Evolutionary conservation across 2,888 invertebrate species (phyloP).

Genomic region (Hyles lineata): DNA sequence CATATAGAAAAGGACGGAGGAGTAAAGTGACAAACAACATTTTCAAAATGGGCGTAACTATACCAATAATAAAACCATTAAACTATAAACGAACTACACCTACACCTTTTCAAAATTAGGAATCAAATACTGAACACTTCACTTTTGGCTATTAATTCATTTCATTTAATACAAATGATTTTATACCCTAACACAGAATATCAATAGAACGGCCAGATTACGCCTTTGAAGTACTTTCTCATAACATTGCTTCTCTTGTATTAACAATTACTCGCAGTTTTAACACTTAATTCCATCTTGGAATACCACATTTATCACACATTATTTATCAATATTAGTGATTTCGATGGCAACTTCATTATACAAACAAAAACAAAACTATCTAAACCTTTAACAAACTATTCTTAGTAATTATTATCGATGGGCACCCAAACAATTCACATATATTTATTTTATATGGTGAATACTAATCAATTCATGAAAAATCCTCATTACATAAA

Average conservation of each 20-base stretch:
- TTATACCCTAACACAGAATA: background rate
- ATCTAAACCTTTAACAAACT: constrained; percentile 13
- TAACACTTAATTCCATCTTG: constrained; percentile 9
- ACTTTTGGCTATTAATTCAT: constrained; percentile 62
- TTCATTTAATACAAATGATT: constrained; percentile 27
- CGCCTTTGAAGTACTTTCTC: background rate
- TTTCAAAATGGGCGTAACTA: constrained; percentile 7
- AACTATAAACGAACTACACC: constrained; percentile 31
- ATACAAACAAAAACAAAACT: constrained; percentile 8
- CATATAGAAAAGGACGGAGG: constrained; percentile 49
- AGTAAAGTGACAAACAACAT: constrained; percentile 33
- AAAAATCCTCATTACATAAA: background rate
- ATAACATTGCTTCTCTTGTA: background rate
- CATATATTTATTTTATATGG: background rate
- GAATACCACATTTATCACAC: background rate
- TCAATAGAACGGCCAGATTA: background rate
- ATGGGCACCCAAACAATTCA: constrained; percentile 15
- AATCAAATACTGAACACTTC: constrained; percentile 71
- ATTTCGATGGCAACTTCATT: constrained; percentile 1
- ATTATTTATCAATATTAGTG: background rate
- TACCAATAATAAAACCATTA: constrained; percentile 26
- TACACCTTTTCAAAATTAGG: constrained; percentile 44
- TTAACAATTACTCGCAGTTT: background rate
- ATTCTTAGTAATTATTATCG: constrained; percentile 28
- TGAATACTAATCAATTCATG: background rate